Evolutionary conservation across 23 tunicate species (phyloP), one percentile per base, ranked within the genome.

Genomic region (Halocynthia roretzi): DNA sequence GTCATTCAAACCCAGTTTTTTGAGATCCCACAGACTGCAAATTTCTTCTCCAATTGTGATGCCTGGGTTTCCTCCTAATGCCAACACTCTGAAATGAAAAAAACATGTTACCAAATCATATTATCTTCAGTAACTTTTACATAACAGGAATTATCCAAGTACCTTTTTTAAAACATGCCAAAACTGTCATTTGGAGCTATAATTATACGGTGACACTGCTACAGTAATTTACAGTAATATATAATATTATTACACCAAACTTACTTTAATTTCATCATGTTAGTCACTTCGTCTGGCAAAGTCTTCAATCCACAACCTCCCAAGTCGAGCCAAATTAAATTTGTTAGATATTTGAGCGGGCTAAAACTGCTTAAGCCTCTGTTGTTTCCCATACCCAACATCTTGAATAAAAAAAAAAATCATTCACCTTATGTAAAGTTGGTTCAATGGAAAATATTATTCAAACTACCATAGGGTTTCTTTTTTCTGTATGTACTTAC

Each of bases 361-460:
- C 82, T 54, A 67, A 85, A 92, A 53, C 67, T 67, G 10, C 67
- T 60, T 51, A 92, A 53, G n/a, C 50, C 65, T 49, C 62, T 81
- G 62, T 80, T 87, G 81, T 83, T 72, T n/a, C 92, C 98, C 17
- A 92, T 77, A 10, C 92, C 98, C 18, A 92, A 80, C 52, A 86
- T 74, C 78, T 74, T 23, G 21, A 74, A 22, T 20, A 65, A 48
- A 15, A 11, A 65, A 5, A 48, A 65, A 65, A 20, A 65, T 20
- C 31, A 20, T 65, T 65, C 0, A n/a, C n/a, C n/a, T n/a, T n/a
- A 8, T 19, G 68, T 10, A 65, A 58, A 58, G 63, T 58, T 58
- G 17, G 15, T 58, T 58, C 17, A n/a, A 58, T 58, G 17, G 2
- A 14, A 58, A 14, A 58, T 58, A 14, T 58, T 14, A 58, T 58